Percentiles rank a stretch among this genome's conserved stretches.
These are phyloP conservation scores for Proctacanthus coquilletti DNA, from an alignment of 1,140 invertebrate genomes.

Conservation along the genomic window DNA sequence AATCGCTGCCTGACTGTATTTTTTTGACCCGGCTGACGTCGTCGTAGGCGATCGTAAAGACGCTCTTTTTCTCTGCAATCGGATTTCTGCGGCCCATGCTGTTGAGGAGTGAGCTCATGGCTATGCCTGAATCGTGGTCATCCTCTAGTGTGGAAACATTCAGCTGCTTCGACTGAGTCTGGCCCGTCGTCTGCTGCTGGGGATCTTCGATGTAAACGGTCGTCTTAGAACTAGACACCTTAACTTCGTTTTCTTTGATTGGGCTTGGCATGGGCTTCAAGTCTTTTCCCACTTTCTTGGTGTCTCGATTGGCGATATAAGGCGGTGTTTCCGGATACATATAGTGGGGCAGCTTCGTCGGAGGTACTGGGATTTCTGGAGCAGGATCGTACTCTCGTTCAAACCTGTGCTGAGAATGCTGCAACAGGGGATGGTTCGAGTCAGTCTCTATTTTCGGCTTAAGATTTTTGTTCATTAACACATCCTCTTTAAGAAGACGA, in stretches of 20 bases:
- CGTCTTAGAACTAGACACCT: slow-evolving; percentile 12
- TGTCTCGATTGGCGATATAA: slow-evolving; percentile 12
- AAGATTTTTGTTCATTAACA: slow-evolving; percentile 20
- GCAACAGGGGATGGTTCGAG: slow-evolving; percentile 46
- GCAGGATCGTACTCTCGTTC: slow-evolving; percentile 43
- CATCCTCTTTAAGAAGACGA: slow-evolving; percentile 22
- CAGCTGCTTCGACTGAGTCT: slow-evolving; percentile 15
- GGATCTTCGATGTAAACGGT: slow-evolving; percentile 16
- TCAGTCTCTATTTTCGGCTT: slow-evolving; percentile 20
- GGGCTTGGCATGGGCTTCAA: slow-evolving; percentile 11
- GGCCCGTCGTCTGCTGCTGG: slow-evolving; percentile 3
- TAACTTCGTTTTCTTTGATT: slow-evolving; percentile 26
- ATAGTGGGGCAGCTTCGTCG: slow-evolving; percentile 46
- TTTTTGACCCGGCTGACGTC: slow-evolving; percentile 42
- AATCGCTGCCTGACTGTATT: slow-evolving; percentile 26
- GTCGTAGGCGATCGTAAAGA: slow-evolving; percentile 86
- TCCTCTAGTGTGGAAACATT: slow-evolving; percentile 37
- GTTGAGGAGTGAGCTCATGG: slow-evolving; percentile 42
- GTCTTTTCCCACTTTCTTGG: slow-evolving; percentile 7
- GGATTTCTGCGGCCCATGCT: slow-evolving; percentile 44
- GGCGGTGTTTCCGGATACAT: slow-evolving; percentile 36
- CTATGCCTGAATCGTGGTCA: slow-evolving; percentile 56
- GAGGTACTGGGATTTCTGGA: slow-evolving; percentile 44
- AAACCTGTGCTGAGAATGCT: slow-evolving; percentile 60
- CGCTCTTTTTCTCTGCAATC: slow-evolving; percentile 77